Conservation (phyloP, 2,113 vertebrate species). For the Loxodonta africana region DNA sequence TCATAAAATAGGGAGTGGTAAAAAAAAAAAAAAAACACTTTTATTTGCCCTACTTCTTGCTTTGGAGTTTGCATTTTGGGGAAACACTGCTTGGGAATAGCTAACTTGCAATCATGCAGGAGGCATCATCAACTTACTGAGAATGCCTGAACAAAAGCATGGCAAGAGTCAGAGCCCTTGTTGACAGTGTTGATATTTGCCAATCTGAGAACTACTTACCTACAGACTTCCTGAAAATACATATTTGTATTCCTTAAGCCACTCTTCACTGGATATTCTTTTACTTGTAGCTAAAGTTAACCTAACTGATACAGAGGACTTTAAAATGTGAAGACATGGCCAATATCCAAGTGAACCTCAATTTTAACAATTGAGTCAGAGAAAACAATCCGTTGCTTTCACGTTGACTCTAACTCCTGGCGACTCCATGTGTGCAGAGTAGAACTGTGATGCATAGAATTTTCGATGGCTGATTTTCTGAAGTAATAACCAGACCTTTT, state of each 20-base stretch:
- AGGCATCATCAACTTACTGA: not conserved
- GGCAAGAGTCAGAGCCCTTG: not conserved
- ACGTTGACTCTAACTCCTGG: not conserved
- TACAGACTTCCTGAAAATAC: not conserved
- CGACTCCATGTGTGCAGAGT: not conserved
- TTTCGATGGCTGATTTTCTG: not conserved
- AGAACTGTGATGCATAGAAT: not conserved
- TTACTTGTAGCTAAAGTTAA: not conserved
- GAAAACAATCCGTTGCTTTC: not conserved
- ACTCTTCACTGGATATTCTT: not conserved
- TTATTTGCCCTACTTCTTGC: not conserved
- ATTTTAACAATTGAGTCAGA: not conserved
- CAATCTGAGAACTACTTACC: not conserved
- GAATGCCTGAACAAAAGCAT: not conserved
- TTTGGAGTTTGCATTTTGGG: constrained; percentile 11
- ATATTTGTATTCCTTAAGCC: not conserved
- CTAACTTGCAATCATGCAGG: not conserved
- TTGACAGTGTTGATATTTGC: not conserved
- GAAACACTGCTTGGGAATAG: not conserved
- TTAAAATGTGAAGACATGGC: not conserved
- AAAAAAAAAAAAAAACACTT: not conserved
- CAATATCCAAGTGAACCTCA: not conserved
- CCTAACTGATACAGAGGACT: not conserved
- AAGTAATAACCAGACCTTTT: not conserved
- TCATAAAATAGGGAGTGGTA: constrained; percentile 27